phyloP scores from a whole-genome alignment of 2,888 invertebrate species.

The Sesia bembeciformis region DNA sequence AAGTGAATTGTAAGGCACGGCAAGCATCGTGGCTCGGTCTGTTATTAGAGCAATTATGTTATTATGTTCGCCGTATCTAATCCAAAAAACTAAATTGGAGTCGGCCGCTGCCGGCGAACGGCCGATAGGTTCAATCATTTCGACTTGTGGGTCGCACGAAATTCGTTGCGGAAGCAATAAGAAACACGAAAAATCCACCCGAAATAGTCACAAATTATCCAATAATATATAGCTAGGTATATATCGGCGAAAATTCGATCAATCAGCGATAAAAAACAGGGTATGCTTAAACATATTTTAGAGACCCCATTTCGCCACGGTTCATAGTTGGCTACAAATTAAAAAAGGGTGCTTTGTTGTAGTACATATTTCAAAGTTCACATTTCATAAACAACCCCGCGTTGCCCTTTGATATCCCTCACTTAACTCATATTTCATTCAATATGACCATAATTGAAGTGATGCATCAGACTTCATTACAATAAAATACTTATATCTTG shows the following conservation, averaged over 20 bases:
- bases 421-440: conserved; percentile 73
- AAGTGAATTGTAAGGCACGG: conserved; percentile 73
- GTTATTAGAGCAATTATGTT: conserved; percentile 74
- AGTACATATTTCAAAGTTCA: conserved; percentile 68
- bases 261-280: conserved; percentile 29
- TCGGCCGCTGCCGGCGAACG: conserved; percentile 69
- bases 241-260: conserved; percentile 32
- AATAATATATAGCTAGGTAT: conserved; percentile 29
- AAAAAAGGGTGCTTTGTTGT: conserved; percentile 62
- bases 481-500: conserved; percentile 45
- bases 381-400: conserved; percentile 63
- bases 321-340: conserved; percentile 66
- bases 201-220: conserved; percentile 56
- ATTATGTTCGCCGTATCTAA: conserved; percentile 74
- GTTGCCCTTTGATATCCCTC: conserved; percentile 72
- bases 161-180: conserved; percentile 74
- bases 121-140: conserved; percentile 70
- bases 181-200: conserved; percentile 65
- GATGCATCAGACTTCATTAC: conserved; percentile 36
- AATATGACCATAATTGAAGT: conserved; percentile 71
- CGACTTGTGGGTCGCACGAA: conserved; percentile 70
- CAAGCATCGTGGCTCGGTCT: conserved; percentile 53
- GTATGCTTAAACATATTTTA: conserved; percentile 25
- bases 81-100: conserved; percentile 74
- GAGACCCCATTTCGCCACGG: conserved; percentile 58